phyloP scores from a whole-genome alignment of 53 echinoderm and acorn worm genomes.

The Crossaster papposus region DNA sequence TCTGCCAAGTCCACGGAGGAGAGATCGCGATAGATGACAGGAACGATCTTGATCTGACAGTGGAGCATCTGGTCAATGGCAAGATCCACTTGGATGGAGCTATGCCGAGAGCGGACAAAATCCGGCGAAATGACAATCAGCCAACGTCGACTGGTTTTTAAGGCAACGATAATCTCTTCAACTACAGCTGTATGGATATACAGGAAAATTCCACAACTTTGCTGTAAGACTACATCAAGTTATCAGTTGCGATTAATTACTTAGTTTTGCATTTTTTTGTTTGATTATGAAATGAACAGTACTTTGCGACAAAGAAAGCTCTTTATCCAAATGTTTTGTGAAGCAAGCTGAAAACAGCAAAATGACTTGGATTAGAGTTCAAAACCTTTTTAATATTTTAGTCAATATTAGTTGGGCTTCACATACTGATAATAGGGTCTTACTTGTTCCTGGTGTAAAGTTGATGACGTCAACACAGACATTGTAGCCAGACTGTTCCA shows the following conservation, averaged over 20 bases:
- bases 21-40: slow-evolving; percentile 44
- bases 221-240: too few species aligned
- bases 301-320: too few species aligned
- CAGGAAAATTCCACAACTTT: background rate
- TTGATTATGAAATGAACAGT: too few species aligned
- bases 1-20: background rate
- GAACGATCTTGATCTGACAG: slow-evolving; percentile 51
- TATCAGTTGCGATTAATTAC: too few species aligned
- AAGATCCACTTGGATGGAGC: slow-evolving; percentile 46
- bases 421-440: slow-evolving; percentile 5
- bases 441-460: slow-evolving; percentile 63
- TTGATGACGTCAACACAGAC: slow-evolving; percentile 66
- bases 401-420: background rate
- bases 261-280: too few species aligned
- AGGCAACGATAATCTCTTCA: slow-evolving; percentile 43
- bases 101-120: slow-evolving; percentile 46
- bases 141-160: slow-evolving; percentile 52
- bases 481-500: slow-evolving; percentile 58
- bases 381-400: too few species aligned
- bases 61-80: slow-evolving; percentile 45
- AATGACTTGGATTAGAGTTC: too few species aligned
- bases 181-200: slow-evolving; percentile 27
- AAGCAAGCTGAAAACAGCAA: too few species aligned
- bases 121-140: slow-evolving; percentile 56
- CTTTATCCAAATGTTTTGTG: too few species aligned